Evolutionary conservation across 2,888 invertebrate genomes (phyloP).

Genomic region (Cabera pusaria): DNA sequence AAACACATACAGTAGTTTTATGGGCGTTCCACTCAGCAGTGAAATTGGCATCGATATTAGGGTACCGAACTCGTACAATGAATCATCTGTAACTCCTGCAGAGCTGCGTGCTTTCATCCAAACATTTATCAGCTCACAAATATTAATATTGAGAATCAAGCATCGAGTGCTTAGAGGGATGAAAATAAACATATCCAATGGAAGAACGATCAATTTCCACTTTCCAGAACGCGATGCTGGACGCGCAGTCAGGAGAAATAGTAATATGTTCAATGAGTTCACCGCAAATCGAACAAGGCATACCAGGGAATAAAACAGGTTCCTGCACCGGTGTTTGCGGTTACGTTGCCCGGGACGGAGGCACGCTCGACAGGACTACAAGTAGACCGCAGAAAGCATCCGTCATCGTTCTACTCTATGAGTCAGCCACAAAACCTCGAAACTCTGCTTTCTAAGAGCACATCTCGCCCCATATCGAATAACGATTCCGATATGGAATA

Average conservation of each 20-base stretch:
- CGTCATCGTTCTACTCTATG: slow-evolving; percentile 31
- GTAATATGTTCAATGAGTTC: slow-evolving; percentile 31
- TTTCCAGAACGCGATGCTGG: slow-evolving; percentile 13
- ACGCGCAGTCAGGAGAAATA: slow-evolving; percentile 19
- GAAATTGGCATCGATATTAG: slow-evolving; percentile 58
- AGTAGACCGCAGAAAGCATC: slow-evolving; percentile 55
- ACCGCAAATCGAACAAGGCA: slow-evolving; percentile 35
- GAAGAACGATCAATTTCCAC: slow-evolving; percentile 18
- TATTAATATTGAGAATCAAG: neutral
- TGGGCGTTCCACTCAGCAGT: slow-evolving; percentile 56
- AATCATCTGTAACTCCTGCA: slow-evolving; percentile 39
- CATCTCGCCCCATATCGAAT: slow-evolving; percentile 49
- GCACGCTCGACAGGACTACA: slow-evolving; percentile 64
- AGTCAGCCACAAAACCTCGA: slow-evolving; percentile 50
- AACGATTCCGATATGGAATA: slow-evolving; percentile 54
- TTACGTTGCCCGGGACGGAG: slow-evolving; percentile 57
- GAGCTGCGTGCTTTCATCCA: slow-evolving; percentile 2
- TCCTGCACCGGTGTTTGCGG: slow-evolving; percentile 65
- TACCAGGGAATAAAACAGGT: slow-evolving; percentile 59
- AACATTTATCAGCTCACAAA: slow-evolving; percentile 8
- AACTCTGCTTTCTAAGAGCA: slow-evolving; percentile 45
- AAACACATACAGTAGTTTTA: slow-evolving; percentile 56
- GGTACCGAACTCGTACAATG: slow-evolving; percentile 45
- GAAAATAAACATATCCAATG: slow-evolving; percentile 10
- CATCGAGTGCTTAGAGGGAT: neutral